Evolutionary conservation across 1,140 invertebrate species (phyloP).

Genomic region (Hyphantria cunea): DNA sequence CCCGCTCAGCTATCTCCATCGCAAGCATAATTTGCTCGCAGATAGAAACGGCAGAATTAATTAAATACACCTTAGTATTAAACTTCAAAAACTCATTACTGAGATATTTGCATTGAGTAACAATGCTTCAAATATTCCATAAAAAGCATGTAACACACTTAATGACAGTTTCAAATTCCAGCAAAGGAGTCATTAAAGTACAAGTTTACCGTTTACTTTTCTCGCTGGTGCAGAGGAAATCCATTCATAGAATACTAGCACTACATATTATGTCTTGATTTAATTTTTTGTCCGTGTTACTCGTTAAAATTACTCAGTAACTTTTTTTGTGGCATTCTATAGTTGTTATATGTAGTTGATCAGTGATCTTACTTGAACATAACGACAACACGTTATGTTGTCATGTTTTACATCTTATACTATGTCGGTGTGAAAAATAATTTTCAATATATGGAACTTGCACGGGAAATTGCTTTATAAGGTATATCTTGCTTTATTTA

Average conservation of each 20-base stretch:
- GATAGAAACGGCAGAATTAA: too few species aligned
- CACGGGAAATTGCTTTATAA: too few species aligned
- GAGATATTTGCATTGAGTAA: too few species aligned
- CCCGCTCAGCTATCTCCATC: too few species aligned
- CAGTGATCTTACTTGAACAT: slow-evolving; percentile 8
- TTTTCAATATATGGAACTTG: too few species aligned
- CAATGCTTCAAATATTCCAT: too few species aligned
- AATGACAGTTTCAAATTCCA: neutral
- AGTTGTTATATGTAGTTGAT: slow-evolving; percentile 30
- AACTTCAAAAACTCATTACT: too few species aligned
- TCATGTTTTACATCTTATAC: slow-evolving; percentile 1
- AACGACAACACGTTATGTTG: slow-evolving; percentile 5
- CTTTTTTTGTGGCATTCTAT: slow-evolving; percentile 16
- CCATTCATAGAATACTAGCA: slow-evolving; percentile 16
- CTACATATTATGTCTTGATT: slow-evolving; percentile 21
- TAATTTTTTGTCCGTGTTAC: slow-evolving; percentile 7
- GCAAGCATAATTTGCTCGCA: too few species aligned
- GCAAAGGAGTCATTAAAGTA: neutral
- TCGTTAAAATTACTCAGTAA: slow-evolving; percentile 19
- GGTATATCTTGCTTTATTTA: too few species aligned
- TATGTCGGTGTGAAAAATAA: slow-evolving; percentile 2
- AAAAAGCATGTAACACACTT: too few species aligned
- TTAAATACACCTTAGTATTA: too few species aligned
- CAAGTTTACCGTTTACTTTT: slow-evolving; percentile 21
- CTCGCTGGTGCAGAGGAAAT: slow-evolving; percentile 19